These are phyloP conservation scores for Pomacea canaliculata DNA, from an alignment of 2,888 invertebrate species.

Conservation along the genomic window DNA sequence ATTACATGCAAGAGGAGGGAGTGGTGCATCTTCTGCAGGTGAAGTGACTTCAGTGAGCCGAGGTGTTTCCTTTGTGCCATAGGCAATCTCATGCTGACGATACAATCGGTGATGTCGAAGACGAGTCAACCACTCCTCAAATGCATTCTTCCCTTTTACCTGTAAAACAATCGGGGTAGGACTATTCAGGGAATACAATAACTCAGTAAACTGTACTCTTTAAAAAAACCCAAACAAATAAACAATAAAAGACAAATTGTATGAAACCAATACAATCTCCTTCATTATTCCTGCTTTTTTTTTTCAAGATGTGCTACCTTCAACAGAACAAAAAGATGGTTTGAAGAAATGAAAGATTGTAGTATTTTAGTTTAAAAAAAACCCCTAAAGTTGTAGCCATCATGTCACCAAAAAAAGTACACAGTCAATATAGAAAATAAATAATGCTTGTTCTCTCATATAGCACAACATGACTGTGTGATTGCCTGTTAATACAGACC, in stretches of 20 bases:
- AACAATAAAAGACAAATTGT: background rate
- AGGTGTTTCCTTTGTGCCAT: constrained; percentile 66
- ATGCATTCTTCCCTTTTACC: constrained; percentile 74
- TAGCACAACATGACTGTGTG: too few relatives aligned
- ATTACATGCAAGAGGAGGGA: constrained; percentile 43
- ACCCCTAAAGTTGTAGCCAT: too few relatives aligned
- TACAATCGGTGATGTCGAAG: constrained; percentile 82
- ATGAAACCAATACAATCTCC: background rate
- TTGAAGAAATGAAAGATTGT: too few relatives aligned
- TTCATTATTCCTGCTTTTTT: too few relatives aligned
- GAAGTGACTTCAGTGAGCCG: constrained; percentile 63
- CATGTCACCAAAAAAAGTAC: too few relatives aligned
- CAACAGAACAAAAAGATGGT: too few relatives aligned
- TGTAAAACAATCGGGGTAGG: constrained; percentile 29
- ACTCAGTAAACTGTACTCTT: background rate
- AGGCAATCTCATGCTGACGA: constrained; percentile 77
- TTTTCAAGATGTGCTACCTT: too few relatives aligned
- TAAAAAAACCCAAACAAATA: too few relatives aligned
- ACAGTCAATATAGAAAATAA: too few relatives aligned
- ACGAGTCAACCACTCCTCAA: constrained; percentile 82
- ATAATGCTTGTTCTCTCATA: too few relatives aligned
- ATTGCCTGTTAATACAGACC: too few relatives aligned
- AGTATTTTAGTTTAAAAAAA: too few relatives aligned
- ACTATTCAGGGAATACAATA: constrained; percentile 49
- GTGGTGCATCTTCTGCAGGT: constrained; percentile 60